Evolutionary conservation across 2,888 invertebrate genomes (phyloP).

Genomic region (Malthinus seriepunctatus): DNA sequence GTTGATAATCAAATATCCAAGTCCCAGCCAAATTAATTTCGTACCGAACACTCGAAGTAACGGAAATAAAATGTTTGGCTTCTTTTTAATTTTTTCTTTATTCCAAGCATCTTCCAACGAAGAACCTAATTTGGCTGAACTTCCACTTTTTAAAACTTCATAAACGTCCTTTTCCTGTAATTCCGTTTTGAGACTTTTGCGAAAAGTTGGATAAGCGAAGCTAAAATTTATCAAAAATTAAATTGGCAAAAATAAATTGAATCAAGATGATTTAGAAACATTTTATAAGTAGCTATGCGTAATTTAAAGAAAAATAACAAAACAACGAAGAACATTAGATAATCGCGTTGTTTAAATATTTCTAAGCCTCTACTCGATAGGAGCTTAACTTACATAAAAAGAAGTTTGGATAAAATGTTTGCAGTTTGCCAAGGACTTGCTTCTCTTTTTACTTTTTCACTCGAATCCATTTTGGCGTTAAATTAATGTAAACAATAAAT

Average conservation of each 20-base stretch:
- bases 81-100: conserved; percentile 19
- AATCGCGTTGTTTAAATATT: neutral
- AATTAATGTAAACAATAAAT: neutral
- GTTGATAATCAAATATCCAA: neutral
- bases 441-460: conserved; percentile 57
- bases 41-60: conserved; percentile 26
- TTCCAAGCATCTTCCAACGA: conserved; percentile 51
- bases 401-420: conserved; percentile 65
- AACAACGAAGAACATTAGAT: too few relatives aligned
- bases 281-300: too few relatives aligned
- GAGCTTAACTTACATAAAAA: conserved; percentile 64
- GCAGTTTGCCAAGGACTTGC: conserved; percentile 68
- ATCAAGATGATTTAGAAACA: too few relatives aligned
- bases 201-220: conserved; percentile 48
- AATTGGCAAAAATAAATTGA: too few relatives aligned
- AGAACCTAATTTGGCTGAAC: conserved; percentile 56
- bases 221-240: neutral
- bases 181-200: conserved; percentile 66
- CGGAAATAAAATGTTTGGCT: conserved; percentile 17
- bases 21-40: conserved; percentile 17
- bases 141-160: conserved; percentile 58
- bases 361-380: neutral
- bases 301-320: too few relatives aligned
- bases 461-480: conserved; percentile 55
- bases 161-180: conserved; percentile 67